These are phyloP conservation scores for Eupsilia transversa DNA, from an alignment of 2,888 invertebrate species.

Conservation along the genomic window DNA sequence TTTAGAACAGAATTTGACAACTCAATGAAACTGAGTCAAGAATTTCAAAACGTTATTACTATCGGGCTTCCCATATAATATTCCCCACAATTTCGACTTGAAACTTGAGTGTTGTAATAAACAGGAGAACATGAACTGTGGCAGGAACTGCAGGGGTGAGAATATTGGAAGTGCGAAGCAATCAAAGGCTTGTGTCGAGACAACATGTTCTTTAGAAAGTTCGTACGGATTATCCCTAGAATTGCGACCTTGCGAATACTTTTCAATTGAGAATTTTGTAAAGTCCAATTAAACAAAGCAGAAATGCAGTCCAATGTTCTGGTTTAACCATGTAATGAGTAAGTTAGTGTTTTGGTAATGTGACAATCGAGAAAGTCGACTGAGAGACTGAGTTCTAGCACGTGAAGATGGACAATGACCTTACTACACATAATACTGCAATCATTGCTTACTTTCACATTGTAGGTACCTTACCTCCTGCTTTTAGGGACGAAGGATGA, in stretches of 20 bases:
- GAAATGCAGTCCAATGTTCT: background rate
- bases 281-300: background rate
- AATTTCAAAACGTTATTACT: constrained; percentile 7
- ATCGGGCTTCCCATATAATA: background rate
- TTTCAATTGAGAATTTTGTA: constrained; percentile 3
- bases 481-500: background rate
- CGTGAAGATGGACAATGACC: constrained; percentile 43
- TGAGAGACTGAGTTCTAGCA: constrained; percentile 26
- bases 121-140: background rate
- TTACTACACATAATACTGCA: background rate
- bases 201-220: constrained; percentile 45
- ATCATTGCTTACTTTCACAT: constrained; percentile 20
- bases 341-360: constrained; percentile 28
- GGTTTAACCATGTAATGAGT: constrained; percentile 4
- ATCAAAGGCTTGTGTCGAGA: constrained; percentile 51
- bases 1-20: constrained; percentile 13
- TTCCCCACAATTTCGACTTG: background rate
- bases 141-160: too few species aligned
- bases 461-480: background rate
- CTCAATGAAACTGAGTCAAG: constrained; percentile 16
- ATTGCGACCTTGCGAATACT: constrained; percentile 1
- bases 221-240: constrained; percentile 39
- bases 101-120: constrained; percentile 4
- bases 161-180: constrained; percentile 58
- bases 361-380: constrained; percentile 33